Conservation (phyloP, 2,113 vertebrate genomes). For the Corythornis cristatus region DNA sequence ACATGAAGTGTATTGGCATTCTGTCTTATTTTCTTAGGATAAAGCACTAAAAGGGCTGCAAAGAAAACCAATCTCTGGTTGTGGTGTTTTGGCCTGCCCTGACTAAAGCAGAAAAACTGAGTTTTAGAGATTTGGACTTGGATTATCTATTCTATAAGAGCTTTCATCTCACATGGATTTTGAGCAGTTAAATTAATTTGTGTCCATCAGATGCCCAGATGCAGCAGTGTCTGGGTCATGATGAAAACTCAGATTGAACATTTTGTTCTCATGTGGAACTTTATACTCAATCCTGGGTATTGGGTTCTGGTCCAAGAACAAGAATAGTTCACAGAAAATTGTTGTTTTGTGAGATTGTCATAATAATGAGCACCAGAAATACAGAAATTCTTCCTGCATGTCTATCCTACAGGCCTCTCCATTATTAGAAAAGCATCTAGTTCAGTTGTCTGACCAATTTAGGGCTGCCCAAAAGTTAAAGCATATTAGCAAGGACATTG, state of each 20-base stretch:
- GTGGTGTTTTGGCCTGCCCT: neutral
- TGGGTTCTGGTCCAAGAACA: neutral
- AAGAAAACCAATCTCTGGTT: neutral
- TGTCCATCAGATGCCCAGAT: neutral
- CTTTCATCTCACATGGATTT: neutral
- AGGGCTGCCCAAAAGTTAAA: neutral
- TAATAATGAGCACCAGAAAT: neutral
- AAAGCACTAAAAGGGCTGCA: neutral
- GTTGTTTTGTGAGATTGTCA: neutral
- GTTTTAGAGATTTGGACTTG: neutral
- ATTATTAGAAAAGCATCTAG: neutral
- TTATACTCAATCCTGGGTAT: neutral
- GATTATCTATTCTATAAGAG: neutral
- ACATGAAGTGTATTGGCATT: neutral
- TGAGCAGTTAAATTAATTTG: neutral
- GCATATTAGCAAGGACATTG: neutral
- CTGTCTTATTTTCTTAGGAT: neutral
- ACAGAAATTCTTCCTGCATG: neutral
- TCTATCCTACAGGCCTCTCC: neutral
- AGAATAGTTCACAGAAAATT: neutral
- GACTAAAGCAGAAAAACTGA: neutral
- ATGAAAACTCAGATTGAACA: neutral
- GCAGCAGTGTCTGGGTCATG: fast-evolving
- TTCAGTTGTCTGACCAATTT: neutral
- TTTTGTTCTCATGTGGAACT: neutral